These are phyloP conservation scores for Laterallus jamaicensis DNA, from an alignment of 2,113 vertebrate genomes.

Conservation along the genomic window DNA sequence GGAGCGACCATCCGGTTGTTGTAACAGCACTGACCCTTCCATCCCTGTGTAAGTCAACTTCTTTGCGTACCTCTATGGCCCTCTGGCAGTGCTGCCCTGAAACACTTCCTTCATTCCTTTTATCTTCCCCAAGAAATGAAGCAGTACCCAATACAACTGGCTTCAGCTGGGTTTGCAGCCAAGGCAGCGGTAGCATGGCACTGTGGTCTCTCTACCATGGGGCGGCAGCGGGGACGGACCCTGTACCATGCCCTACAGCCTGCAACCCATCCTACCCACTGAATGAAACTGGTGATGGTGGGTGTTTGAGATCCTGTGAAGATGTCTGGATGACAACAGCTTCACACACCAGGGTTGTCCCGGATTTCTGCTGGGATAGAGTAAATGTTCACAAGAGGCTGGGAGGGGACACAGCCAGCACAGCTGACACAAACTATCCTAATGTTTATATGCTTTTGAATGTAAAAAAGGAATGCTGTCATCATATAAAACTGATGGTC, in stretches of 20 bases:
- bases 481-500: not conserved
- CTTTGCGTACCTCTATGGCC: not conserved
- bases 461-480: not conserved
- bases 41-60: fast-evolving
- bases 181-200: not conserved
- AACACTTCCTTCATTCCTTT: not conserved
- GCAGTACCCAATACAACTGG: not conserved
- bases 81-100: not conserved
- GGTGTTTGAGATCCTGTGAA: not conserved
- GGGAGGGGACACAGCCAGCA: too few relatives aligned
- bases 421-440: too few relatives aligned
- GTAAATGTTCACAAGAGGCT: too few relatives aligned
- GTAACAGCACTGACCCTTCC: not conserved
- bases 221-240: too few relatives aligned
- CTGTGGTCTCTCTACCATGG: too few relatives aligned
- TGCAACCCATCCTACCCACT: not conserved
- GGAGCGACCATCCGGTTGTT: fast-evolving
- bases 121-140: not conserved
- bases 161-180: not conserved
- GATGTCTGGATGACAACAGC: not conserved
- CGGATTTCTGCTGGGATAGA: too few relatives aligned
- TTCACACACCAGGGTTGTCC: not conserved
- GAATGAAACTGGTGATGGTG: not conserved
- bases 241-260: too few relatives aligned
- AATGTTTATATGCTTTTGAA: not conserved